phyloP scores from a whole-genome alignment of 2,113 vertebrate genomes.

The Ia io region DNA sequence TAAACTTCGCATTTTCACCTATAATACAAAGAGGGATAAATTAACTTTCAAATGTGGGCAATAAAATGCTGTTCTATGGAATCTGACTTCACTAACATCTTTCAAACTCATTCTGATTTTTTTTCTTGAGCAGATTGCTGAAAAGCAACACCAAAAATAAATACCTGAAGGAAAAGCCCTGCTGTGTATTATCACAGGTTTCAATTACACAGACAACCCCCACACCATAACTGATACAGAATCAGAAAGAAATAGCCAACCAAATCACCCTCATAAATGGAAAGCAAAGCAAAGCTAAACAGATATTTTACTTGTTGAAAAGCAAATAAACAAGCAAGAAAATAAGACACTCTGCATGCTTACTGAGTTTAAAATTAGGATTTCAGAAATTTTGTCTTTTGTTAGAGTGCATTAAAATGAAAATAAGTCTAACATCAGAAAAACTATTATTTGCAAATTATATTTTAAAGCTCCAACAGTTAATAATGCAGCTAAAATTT shows the following conservation, averaged over 20 bases:
- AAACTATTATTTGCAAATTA: neutral
- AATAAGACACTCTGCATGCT: neutral
- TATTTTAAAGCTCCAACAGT: slow-evolving; percentile 9
- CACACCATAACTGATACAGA: neutral
- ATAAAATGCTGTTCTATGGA: neutral
- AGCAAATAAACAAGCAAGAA: neutral
- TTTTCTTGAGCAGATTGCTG: neutral
- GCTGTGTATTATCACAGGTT: neutral
- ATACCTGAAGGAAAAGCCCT: neutral
- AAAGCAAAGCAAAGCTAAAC: neutral
- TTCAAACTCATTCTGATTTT: neutral
- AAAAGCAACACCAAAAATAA: neutral
- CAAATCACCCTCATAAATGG: neutral
- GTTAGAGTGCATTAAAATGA: neutral
- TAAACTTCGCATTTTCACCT: neutral
- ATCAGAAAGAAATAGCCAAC: neutral
- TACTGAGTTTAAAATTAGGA: neutral
- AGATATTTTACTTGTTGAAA: neutral
- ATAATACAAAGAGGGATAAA: neutral
- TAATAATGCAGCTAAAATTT: slow-evolving; percentile 54
- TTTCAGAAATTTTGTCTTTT: neutral
- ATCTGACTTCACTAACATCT: neutral
- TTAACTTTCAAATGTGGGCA: neutral
- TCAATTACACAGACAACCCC: neutral
- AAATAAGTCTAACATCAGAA: slow-evolving; percentile 19